phyloP scores from a whole-genome alignment of 2,797 vertebrate genomes.

The Morus bassanus region DNA sequence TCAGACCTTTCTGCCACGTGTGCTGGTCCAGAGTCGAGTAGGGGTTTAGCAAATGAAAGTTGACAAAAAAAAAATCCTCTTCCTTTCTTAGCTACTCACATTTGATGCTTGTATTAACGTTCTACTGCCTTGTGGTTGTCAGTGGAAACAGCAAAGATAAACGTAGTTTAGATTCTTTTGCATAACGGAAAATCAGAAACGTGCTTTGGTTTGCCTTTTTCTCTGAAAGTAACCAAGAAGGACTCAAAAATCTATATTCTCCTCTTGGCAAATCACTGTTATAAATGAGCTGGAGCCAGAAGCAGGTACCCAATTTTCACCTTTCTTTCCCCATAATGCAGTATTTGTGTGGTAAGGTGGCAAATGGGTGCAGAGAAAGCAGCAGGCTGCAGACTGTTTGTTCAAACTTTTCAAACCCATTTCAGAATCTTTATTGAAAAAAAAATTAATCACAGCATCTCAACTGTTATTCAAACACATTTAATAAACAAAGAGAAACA shows the following conservation, averaged over 20 bases:
- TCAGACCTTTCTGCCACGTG: background rate
- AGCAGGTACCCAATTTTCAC: background rate
- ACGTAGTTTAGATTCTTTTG: background rate
- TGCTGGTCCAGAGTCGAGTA: accelerated
- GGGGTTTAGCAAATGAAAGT: background rate
- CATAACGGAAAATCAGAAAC: background rate
- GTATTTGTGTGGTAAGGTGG: background rate
- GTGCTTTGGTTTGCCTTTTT: background rate
- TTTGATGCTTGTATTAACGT: background rate
- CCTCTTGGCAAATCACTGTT: background rate
- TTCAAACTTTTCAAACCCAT: conserved; percentile 7
- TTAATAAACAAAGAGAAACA: conserved; percentile 73
- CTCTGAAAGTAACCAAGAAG: background rate
- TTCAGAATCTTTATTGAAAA: conserved; percentile 62
- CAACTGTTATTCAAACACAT: conserved; percentile 70
- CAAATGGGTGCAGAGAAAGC: background rate
- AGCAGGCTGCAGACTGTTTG: background rate
- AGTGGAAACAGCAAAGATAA: background rate
- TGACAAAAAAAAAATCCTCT: background rate
- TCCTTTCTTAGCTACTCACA: background rate
- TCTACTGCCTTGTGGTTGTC: background rate
- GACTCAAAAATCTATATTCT: background rate
- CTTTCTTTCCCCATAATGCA: background rate
- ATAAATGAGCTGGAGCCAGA: background rate
- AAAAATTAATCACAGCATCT: conserved; percentile 54